These are phyloP conservation scores for Caradrina clavipalpis DNA, from an alignment of 2,888 invertebrate genomes.

Conservation along the genomic window DNA sequence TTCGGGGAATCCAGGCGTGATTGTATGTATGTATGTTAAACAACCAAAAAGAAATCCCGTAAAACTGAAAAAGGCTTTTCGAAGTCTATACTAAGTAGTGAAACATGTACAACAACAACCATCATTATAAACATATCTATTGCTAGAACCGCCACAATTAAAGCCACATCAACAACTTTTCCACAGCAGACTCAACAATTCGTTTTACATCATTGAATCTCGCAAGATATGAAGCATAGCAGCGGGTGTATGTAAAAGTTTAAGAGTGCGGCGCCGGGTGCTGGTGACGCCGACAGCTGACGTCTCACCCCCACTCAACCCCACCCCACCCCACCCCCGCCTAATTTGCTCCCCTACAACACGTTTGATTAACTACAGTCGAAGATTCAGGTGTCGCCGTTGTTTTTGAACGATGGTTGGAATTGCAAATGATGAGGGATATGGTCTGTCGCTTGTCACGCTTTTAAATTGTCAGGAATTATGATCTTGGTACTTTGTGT, in stretches of 20 bases:
- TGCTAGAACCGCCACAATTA: background rate
- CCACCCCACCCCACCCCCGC: conserved; percentile 3
- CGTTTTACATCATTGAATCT: conserved; percentile 32
- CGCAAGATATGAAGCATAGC: conserved; percentile 40
- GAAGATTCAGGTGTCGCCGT: conserved; percentile 50
- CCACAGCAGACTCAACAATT: background rate
- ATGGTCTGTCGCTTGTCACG: conserved; percentile 1
- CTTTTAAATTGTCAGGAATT: background rate
- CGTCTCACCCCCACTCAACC: conserved; percentile 16
- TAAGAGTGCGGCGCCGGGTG: conserved; percentile 56
- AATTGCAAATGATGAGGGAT: conserved; percentile 27
- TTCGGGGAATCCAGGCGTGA: no score
- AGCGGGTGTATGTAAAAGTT: conserved; percentile 61
- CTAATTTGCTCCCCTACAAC: conserved; percentile 50
- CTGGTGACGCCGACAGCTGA: conserved; percentile 58
- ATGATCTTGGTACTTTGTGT: background rate
- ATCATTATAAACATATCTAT: no score
- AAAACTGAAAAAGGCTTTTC: no score
- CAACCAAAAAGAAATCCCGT: no score
- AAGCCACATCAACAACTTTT: background rate
- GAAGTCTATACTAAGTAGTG: no score
- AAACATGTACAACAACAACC: no score
- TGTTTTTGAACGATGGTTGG: conserved; percentile 24
- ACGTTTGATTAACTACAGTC: conserved; percentile 49
- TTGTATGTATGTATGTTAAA: no score